phyloP scores from a whole-genome alignment of 2,888 invertebrate genomes.

The Galerucella pusilla region DNA sequence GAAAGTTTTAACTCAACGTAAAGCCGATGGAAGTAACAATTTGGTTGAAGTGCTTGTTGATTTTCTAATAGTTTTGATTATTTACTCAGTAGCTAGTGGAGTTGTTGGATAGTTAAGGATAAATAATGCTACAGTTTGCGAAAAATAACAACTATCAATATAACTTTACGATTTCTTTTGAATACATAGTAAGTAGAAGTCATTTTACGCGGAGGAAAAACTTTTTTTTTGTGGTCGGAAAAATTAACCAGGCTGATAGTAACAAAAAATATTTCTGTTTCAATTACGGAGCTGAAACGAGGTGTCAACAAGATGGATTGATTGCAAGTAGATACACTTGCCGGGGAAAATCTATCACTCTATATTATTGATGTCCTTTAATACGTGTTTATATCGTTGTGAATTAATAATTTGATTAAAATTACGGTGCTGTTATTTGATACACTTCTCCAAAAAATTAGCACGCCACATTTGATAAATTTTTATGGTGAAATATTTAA shows the following conservation, averaged over 20 bases:
- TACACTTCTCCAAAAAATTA: too few species aligned
- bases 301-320: not conserved
- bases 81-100: not conserved
- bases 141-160: too few species aligned
- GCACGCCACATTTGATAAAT: too few species aligned
- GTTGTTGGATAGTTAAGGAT: too few species aligned
- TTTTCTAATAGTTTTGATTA: not conserved
- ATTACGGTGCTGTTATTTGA: too few species aligned
- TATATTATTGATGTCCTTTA: not conserved
- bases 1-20: slow-evolving; percentile 1
- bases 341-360: not conserved
- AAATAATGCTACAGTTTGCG: too few species aligned
- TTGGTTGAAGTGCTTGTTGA: not conserved
- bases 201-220: too few species aligned
- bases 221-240: not conserved
- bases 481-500: too few species aligned
- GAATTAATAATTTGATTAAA: too few species aligned
- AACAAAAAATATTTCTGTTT: not conserved
- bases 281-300: not conserved
- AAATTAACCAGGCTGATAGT: not conserved
- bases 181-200: too few species aligned
- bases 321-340: not conserved
- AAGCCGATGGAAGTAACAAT: slow-evolving; percentile 5
- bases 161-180: too few species aligned
- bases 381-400: too few species aligned